Evolutionary conservation across 2,888 invertebrate species (phyloP).

Genomic region (Leptinotarsa haldemani): DNA sequence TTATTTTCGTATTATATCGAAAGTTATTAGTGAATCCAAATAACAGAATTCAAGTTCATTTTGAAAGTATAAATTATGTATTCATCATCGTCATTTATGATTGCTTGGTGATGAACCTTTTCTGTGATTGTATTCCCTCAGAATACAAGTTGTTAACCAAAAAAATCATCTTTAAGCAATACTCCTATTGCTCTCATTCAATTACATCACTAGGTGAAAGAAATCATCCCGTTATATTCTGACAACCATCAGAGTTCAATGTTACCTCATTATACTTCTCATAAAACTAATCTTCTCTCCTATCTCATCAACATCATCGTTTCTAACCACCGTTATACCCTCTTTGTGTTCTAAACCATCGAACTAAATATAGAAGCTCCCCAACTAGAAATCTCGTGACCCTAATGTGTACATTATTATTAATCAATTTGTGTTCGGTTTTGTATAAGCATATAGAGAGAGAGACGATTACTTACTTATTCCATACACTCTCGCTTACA

Average conservation of each 20-base stretch:
- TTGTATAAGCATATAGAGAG: background rate
- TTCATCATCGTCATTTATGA: too few species aligned
- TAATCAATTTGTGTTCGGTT: conserved; percentile 11
- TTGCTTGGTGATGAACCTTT: too few species aligned
- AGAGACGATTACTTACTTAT: conserved; percentile 1
- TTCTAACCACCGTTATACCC: background rate
- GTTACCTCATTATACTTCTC: background rate
- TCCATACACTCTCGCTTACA: too few species aligned
- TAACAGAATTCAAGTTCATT: too few species aligned
- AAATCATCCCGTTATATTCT: background rate
- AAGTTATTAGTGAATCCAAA: too few species aligned
- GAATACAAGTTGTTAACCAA: too few species aligned
- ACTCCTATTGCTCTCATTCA: too few species aligned
- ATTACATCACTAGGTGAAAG: too few species aligned
- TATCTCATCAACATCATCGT: background rate
- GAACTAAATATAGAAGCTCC: background rate
- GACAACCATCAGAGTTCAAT: background rate
- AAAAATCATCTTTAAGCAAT: too few species aligned
- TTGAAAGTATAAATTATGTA: too few species aligned
- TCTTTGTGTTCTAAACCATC: background rate
- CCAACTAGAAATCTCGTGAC: background rate
- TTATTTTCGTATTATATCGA: too few species aligned
- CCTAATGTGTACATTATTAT: conserved; percentile 2
- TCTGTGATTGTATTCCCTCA: too few species aligned
- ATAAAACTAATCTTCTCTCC: background rate